A percentile compares a stretch with the other conserved stretches of the same genome.
Conservation (phyloP, 2,113 vertebrate genomes). For the Petroica traversi region DNA sequence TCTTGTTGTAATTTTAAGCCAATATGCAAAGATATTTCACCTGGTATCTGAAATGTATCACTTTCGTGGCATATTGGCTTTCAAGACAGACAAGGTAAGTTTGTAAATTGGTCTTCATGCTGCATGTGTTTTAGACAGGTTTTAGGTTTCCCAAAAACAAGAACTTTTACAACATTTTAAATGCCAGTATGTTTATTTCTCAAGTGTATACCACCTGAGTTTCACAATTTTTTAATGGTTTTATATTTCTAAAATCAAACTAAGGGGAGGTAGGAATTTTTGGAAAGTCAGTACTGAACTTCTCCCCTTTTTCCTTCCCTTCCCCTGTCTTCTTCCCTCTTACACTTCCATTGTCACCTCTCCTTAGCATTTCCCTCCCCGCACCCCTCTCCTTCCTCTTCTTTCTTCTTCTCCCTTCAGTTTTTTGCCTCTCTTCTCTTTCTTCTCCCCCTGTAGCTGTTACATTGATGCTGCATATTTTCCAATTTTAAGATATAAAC, state of each 20-base stretch:
- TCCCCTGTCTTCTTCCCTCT: neutral
- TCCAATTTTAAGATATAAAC: neutral
- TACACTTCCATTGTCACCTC: neutral
- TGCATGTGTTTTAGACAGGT: neutral
- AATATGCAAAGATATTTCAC: neutral
- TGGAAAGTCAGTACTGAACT: neutral
- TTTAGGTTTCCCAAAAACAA: neutral
- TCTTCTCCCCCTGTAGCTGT: neutral
- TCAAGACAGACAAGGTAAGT: neutral
- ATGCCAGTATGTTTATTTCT: neutral
- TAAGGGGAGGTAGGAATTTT: neutral
- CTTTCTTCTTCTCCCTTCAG: neutral
- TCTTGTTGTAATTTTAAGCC: neutral
- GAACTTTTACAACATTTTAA: neutral
- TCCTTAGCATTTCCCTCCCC: neutral
- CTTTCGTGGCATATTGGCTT: neutral
- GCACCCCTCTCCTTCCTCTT: neutral
- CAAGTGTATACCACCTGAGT: neutral
- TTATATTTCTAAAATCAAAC: neutral
- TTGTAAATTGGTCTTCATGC: neutral
- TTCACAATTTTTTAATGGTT: neutral
- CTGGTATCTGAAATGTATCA: neutral
- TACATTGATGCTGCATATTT: neutral
- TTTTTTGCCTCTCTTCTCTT: neutral
- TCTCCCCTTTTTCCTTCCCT: neutral